Base-by-base conservation (phyloP, 2,888 invertebrate species). In the Ophion ellenae region DNA sequence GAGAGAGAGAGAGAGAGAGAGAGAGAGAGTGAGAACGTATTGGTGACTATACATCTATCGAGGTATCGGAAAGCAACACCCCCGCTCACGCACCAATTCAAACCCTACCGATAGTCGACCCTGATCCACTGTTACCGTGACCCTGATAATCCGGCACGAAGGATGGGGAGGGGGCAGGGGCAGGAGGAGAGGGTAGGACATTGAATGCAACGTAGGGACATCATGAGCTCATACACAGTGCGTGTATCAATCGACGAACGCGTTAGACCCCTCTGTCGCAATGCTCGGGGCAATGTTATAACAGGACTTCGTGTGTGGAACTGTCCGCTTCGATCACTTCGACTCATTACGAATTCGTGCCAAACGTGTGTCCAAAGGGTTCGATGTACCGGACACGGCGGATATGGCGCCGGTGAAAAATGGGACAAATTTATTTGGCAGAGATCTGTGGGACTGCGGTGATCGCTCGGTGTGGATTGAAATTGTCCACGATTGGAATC, bases 121-220 rank as follows among this genome's bases (percentile, higher is more conserved):
- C 89, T 90, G 91, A 92, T 91, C 91, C 89, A 92, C 89, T 92
- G 91, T 88, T 90, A 90, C 90, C 89, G 88, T 92, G 91, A 91
- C 92, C 91, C 91, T 91, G 90, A 90, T 91, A 89, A 90, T 86
- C 78, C 86, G 85, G 36, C 45, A 9, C 47, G 47, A 85, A 84
- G 87, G 61, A 45, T 66, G 69, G 70, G 78, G 64, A 71, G 63
- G 61, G 11, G 32, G 45, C 24, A n/a, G 85, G 86, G 86, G 64
- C n/a, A n/a, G 64, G 64, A 57, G 61, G 57, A 64, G 70, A 45
- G 64, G 67, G 45, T 59, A 70, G 76, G 24, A 64, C 73, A 59
- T 53, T 76, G 47, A 67, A 74, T 75, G 69, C 76, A 81, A 70
- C 61, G 69, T 76, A 71, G 84, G 77, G 77, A 73, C 81, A 86